Conservation (phyloP, 2,113 vertebrate genomes). For the Pampusana beccarii region DNA sequence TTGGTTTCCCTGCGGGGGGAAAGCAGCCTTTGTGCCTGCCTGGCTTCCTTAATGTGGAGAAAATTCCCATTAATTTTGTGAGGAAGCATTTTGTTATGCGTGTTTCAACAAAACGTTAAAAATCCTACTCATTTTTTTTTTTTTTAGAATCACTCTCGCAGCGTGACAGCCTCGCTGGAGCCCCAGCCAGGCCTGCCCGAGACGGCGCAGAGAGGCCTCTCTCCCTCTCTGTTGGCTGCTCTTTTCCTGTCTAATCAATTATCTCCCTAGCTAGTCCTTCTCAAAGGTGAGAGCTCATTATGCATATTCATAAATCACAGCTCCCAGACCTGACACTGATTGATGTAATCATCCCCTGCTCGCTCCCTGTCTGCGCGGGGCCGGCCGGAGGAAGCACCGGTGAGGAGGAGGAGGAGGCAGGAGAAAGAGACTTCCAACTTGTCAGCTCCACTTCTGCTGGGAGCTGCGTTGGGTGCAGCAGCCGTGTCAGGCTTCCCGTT, state of each 20-base stretch:
- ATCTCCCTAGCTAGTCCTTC: conserved; percentile 78
- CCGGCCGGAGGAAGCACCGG: neutral
- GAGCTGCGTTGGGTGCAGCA: neutral
- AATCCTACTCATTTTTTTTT: neutral
- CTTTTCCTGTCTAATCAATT: conserved; percentile 88
- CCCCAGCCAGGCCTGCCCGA: conserved; percentile 10
- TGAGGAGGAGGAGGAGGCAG: neutral
- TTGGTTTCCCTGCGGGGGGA: neutral
- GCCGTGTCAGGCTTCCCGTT: neutral
- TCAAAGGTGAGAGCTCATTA: conserved; percentile 77
- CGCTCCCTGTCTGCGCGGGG: conserved; percentile 37
- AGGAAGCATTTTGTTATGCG: conserved; percentile 36
- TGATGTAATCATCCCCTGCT: conserved; percentile 74
- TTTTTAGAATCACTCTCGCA: neutral
- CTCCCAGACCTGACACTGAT: conserved; percentile 79
- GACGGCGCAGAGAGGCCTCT: neutral
- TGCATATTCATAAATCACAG: conserved; percentile 86
- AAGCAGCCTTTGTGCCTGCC: conserved; percentile 15
- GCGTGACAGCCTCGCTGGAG: conserved; percentile 22
- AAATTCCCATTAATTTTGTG: conserved; percentile 55
- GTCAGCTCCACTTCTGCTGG: neutral
- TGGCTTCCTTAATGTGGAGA: conserved; percentile 28
- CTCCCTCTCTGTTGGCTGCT: conserved; percentile 53
- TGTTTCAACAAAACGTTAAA: conserved; percentile 41
- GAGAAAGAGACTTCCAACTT: conserved; percentile 21